Evolutionary conservation across 2,888 invertebrate species (phyloP).

Genomic region (Uloborus plumipes): DNA sequence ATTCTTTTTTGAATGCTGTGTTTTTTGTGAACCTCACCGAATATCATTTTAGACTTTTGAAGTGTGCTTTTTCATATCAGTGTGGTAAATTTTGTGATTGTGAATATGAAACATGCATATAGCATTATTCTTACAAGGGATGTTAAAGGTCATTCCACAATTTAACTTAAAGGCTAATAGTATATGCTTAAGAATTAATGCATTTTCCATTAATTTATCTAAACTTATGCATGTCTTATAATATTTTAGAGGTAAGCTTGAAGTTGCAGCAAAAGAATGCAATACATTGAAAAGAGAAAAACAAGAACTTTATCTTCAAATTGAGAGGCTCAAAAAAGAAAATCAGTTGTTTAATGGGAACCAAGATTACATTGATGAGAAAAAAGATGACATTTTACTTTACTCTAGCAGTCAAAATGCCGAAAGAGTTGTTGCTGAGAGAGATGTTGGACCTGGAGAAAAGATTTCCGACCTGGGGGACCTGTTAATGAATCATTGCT

Average conservation of each 20-base stretch:
- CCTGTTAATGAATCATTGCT: conserved; percentile 20
- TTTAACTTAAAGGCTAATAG: too few relatives aligned
- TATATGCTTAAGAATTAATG: too few relatives aligned
- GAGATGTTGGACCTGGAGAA: conserved; percentile 61
- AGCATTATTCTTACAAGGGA: too few relatives aligned
- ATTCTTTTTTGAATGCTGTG: too few relatives aligned
- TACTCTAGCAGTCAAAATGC: conserved; percentile 5
- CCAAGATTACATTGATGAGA: conserved; percentile 38
- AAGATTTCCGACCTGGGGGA: conserved; percentile 33
- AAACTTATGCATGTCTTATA: not conserved
- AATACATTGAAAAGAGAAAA: conserved; percentile 62
- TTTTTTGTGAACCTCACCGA: too few relatives aligned
- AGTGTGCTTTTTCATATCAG: too few relatives aligned
- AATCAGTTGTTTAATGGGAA: conserved; percentile 43
- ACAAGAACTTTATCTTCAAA: conserved; percentile 51
- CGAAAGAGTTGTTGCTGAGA: conserved; percentile 61
- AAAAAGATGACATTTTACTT: conserved; percentile 41
- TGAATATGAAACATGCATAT: too few relatives aligned
- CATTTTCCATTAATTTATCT: too few relatives aligned
- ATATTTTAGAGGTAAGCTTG: conserved; percentile 79
- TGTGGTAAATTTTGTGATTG: too few relatives aligned
- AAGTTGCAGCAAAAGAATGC: conserved; percentile 81
- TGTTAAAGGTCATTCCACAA: too few relatives aligned
- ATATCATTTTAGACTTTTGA: too few relatives aligned
- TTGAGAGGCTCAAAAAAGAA: conserved; percentile 57